These are phyloP conservation scores for Leptoclinus maculatus DNA, from an alignment of 2,797 vertebrate genomes.

Conservation along the genomic window DNA sequence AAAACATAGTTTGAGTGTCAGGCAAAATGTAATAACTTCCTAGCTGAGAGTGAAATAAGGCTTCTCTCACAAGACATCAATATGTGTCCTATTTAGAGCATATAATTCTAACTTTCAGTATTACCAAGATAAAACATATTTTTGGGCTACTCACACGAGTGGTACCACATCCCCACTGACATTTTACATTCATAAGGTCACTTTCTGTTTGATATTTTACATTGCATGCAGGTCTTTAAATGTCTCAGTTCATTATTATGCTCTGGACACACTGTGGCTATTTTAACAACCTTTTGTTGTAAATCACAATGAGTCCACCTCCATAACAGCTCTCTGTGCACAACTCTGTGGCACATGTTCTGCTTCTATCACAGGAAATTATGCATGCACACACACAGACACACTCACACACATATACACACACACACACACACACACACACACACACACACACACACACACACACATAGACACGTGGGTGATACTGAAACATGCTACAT, in stretches of 20 bases:
- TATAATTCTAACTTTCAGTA: slow-evolving; percentile 18
- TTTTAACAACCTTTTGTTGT: slow-evolving; percentile 19
- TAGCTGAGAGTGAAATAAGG: slow-evolving; percentile 49
- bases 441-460: background rate
- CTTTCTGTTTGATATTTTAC: slow-evolving; percentile 29
- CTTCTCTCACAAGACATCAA: slow-evolving; percentile 24
- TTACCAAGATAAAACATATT: slow-evolving; percentile 18
- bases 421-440: background rate
- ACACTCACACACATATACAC: background rate
- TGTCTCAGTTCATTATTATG: slow-evolving; percentile 28
- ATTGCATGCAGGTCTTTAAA: slow-evolving; percentile 22
- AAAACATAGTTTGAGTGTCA: slow-evolving; percentile 16
- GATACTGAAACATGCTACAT: background rate
- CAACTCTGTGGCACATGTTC: background rate
- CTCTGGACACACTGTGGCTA: background rate
- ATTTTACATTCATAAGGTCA: slow-evolving; percentile 39
- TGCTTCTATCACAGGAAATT: background rate
- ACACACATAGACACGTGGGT: background rate
- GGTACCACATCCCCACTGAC: slow-evolving; percentile 22
- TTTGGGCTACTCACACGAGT: slow-evolving; percentile 1
- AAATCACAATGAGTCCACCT: background rate
- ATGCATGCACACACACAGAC: background rate
- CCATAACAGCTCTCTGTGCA: background rate
- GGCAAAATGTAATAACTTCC: slow-evolving; percentile 56
- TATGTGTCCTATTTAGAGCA: slow-evolving; percentile 18